Percentiles rank a stretch among this genome's conserved stretches.
phyloP scores from a whole-genome alignment of 2,797 vertebrate genomes.

The Pygocentrus nattereri region DNA sequence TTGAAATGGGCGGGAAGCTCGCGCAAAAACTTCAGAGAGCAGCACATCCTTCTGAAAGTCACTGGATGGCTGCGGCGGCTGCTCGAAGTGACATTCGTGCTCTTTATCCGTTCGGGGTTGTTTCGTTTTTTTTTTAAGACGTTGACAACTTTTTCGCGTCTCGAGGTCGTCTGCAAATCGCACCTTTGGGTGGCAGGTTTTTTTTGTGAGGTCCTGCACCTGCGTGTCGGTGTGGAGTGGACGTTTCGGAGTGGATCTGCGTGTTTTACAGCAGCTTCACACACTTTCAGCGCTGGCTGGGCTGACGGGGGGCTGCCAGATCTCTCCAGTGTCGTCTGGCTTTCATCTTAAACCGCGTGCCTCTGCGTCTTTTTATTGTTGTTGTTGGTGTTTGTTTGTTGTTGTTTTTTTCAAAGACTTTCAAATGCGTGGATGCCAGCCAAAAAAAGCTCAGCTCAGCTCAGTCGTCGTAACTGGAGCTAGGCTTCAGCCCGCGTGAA shows the following conservation, averaged over 20 bases:
- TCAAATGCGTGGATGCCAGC: constrained; percentile 22
- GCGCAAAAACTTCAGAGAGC: constrained; percentile 58
- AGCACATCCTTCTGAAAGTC: constrained; percentile 54
- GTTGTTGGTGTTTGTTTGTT: not conserved
- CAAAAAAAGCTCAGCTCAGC: not conserved
- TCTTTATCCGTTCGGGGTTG: constrained; percentile 39
- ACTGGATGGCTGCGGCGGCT: constrained; percentile 40
- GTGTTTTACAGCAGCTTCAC: not conserved
- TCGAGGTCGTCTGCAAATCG: not conserved
- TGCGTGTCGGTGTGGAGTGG: constrained; percentile 51
- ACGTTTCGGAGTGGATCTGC: constrained; percentile 1
- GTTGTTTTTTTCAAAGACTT: not conserved
- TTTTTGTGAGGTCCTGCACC: constrained; percentile 51
- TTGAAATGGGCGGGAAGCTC: constrained; percentile 79
- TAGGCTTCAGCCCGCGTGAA: not conserved
- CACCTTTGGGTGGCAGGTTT: constrained; percentile 29
- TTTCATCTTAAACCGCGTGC: constrained; percentile 1
- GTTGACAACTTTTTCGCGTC: not conserved
- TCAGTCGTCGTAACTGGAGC: not conserved
- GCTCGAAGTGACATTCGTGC: constrained; percentile 37
- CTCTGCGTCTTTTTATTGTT: not conserved
- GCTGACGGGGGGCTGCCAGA: no score
- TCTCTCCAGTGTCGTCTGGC: not conserved
- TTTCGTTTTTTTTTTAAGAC: not conserved
- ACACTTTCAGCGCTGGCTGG: no score